Base-by-base conservation (phyloP, 2,113 vertebrate species). In the Casuarius casuarius region DNA sequence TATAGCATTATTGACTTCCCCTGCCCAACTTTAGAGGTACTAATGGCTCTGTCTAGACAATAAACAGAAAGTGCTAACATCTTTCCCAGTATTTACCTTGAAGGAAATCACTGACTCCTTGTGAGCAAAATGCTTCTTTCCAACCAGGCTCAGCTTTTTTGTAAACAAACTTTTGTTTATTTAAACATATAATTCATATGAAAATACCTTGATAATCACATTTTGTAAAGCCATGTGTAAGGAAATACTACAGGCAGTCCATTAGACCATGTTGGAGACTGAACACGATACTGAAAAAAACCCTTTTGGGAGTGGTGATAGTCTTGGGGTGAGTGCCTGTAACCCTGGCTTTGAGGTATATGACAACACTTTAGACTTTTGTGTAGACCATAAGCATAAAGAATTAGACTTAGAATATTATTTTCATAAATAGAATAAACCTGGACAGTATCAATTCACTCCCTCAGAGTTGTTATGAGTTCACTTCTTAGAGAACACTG, bases 61-160 rank as follows among this genome's bases (percentile, higher is more conserved):
- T 21, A 82, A 72, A 87, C 4, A 90, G 35, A 29, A 90, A 75
- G 31, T 26, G 5, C 16, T 85, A 56, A 16, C 20, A 23, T 46
- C 0, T 0, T 4, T 79, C n/a, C 14, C 33, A 54, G 4, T 72
- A 44, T 49, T 48, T 58, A 42, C 2, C 2, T 62, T 80, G 63
- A 35, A 78, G 75, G 51, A 88, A 92, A 71, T n/a, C 12, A 14
- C 38, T 66, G 13, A 26, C 65, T 68, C 1, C 6, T 79, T 33
- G 56, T 63, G 35, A 80, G 31, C 6, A 70, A 84, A 46, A 12
- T 66, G 19, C 17, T 67, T 67, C 13, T 46, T 71, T 33, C 42
- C 49, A 38, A 59, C 19, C 2, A 40, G 26, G 31, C 8, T 86
- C 23, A 66, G 19, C 3, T 58, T 58, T 71, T 71, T 40, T 28